A percentile compares a stretch with the other conserved stretches of the same genome.
These are phyloP conservation scores for Rhynchophorus ferrugineus DNA, from an alignment of 1,140 invertebrate species.

Conservation along the genomic window DNA sequence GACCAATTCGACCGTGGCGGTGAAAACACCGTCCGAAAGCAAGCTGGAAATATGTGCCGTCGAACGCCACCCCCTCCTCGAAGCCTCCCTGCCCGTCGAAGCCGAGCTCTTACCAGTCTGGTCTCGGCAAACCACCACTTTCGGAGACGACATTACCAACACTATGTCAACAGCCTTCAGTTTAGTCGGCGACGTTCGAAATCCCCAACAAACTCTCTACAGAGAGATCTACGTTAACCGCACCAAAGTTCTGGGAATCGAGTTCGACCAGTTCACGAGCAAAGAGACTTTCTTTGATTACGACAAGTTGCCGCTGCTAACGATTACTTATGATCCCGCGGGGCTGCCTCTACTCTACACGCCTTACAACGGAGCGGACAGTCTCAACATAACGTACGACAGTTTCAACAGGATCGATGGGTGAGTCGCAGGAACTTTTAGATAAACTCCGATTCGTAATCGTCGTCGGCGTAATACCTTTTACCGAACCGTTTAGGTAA, in stretches of 20 bases:
- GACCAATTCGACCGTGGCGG: constrained; percentile 67
- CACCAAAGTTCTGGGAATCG: constrained; percentile 73
- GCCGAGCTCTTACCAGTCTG: constrained; percentile 85
- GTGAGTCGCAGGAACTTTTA: constrained; percentile 27
- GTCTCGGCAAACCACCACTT: constrained; percentile 68
- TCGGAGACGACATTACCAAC: constrained; percentile 67
- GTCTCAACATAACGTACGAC: constrained; percentile 85
- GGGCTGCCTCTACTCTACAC: constrained; percentile 75
- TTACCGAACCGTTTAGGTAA: no score
- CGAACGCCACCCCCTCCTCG: constrained; percentile 76
- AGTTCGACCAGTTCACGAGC: constrained; percentile 83
- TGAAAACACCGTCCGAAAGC: constrained; percentile 62
- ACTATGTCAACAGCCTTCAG: constrained; percentile 74
- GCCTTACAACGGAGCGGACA: constrained; percentile 62
- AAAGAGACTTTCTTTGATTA: constrained; percentile 84
- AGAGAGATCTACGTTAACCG: constrained; percentile 80
- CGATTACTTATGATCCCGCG: constrained; percentile 77
- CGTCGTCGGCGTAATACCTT: no score
- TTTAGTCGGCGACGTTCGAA: constrained; percentile 71
- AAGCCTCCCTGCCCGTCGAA: constrained; percentile 81
- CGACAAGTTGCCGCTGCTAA: constrained; percentile 70
- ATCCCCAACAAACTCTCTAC: constrained; percentile 73
- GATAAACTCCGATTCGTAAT: no score
- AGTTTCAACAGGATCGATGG: constrained; percentile 81
- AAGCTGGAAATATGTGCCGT: constrained; percentile 65